Evolutionary conservation across 1,140 invertebrate species (phyloP), one percentile per base, ranked within the genome.

Genomic region (Zaprionus vittiger): DNA sequence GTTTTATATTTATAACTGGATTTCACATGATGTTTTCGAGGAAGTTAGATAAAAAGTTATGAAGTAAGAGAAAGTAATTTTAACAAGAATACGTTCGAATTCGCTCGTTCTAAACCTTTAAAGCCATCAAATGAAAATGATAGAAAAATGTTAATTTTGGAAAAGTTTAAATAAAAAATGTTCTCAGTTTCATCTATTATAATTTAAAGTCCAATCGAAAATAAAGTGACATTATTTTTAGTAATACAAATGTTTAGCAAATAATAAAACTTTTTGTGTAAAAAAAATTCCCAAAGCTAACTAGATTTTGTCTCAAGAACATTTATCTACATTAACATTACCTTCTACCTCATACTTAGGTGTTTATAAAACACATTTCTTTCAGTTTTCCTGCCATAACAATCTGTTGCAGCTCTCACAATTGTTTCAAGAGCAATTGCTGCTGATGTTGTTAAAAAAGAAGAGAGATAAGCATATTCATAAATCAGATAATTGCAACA

Each of bases 401-500:
- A 55, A 41, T 65, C 37, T 41, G 49, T 26, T 55, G 52, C 52
- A 56, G 17, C 37, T 55, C 64, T 24, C 52, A 65, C 54, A 54
- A 65, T 65, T 66, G 64, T 44, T 15, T 22, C 37, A 26, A 56
- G 26, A 15, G 49, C 7, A 56, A 17, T 54, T 54, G 49, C 31
- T 14, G 34, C 7, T 15, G 26, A 38, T 63, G 4, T 49, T 62
- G 47, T 28, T 34, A 54, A 31, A 26, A 9, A 52, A 52, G 17
- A 63, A 63, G 17, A 63, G 17, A 15, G 17, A 54, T 24, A 24
- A 15, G 38, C 41, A 47, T 49, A 24, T 15, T 15, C 63, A 11
- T 4, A 26, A 31, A 15, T 38, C 4, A 75, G 24, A 59, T 75
- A 75, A 75, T 72, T 76, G 73, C 62, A 72, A 66, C 73, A 72